Evolutionary conservation across 1,140 invertebrate species (phyloP), one percentile per base, ranked within the genome.

Genomic region (Venustaconcha ellipsiformis): DNA sequence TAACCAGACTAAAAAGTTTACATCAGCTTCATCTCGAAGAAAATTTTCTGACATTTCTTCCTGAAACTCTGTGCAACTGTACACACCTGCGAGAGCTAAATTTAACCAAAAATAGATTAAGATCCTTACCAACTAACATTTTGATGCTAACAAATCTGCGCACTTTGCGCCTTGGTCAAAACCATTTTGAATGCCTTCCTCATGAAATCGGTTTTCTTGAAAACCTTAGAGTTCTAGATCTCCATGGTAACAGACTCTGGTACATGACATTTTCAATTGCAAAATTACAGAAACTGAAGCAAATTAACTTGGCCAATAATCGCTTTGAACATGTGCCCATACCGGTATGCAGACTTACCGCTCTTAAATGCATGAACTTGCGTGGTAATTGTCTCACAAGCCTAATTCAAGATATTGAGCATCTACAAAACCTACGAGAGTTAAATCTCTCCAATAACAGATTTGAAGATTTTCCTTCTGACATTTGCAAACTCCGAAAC

Each of bases 281-380:
- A 60, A 81, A 81, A 26, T 72, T 88, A 14, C 71, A 78, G 56
- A 85, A 84, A 48, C 68, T 89, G 23, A 77, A 82, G 59, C 76
- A 81, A n/a, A 75, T 89, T 1, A 84, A 88, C 74, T 65, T 87
- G 0, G 78, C 83, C 14, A 78, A 85, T 64, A 89, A 89, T 80
- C 79, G 80, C 59, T 86, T 88, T 69, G 88, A 88, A 65, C 83
- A 87, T 57, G 70, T 89, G 0, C 88, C 88, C 0, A 66, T 86
- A 13, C 80, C 82, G 2, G 76, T 89, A 13, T 86, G 87, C 71
- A 79, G 83, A 18, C 74, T 89, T 57, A 78, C 76, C 17, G 79
- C 81, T 1, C 76, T 89, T 1, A 71, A 82, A 66, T 72, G 78
- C 14, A 76, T 89, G 4, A 83, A 84, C 63, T 26, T 87, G 5